phyloP scores from a whole-genome alignment of 2,113 vertebrate species.

The Laticauda laticaudata region DNA sequence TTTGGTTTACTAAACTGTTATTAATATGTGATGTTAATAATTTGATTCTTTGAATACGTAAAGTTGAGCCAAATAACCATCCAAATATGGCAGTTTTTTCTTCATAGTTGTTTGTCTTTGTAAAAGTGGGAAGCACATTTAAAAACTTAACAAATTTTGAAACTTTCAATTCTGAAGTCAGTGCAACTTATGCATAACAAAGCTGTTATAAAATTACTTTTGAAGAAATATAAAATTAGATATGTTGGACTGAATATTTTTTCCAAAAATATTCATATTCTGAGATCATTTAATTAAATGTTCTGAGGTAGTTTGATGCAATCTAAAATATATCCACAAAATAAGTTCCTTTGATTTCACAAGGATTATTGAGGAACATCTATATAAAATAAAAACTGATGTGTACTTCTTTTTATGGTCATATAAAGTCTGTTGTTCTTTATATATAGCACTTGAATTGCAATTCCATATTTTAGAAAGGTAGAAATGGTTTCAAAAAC shows the following conservation, averaged over 20 bases:
- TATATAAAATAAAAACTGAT: background rate
- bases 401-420: background rate
- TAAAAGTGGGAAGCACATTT: background rate
- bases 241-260: background rate
- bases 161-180: background rate
- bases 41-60: background rate
- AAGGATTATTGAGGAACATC: background rate
- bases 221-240: background rate
- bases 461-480: background rate
- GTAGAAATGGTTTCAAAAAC: background rate
- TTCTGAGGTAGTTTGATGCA: background rate
- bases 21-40: constrained; percentile 2
- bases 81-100: background rate
- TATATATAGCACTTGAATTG: background rate
- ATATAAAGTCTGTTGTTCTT: background rate
- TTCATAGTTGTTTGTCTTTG: background rate
- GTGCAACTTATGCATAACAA: background rate
- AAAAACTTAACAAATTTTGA: background rate
- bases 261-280: background rate
- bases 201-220: background rate
- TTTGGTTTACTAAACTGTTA: background rate
- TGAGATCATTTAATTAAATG: background rate
- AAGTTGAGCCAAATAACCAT: background rate
- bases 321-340: background rate
- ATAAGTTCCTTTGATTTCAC: background rate